Base-by-base conservation (phyloP, 2,888 invertebrate species). In the Hirudinaria manillensis region DNA sequence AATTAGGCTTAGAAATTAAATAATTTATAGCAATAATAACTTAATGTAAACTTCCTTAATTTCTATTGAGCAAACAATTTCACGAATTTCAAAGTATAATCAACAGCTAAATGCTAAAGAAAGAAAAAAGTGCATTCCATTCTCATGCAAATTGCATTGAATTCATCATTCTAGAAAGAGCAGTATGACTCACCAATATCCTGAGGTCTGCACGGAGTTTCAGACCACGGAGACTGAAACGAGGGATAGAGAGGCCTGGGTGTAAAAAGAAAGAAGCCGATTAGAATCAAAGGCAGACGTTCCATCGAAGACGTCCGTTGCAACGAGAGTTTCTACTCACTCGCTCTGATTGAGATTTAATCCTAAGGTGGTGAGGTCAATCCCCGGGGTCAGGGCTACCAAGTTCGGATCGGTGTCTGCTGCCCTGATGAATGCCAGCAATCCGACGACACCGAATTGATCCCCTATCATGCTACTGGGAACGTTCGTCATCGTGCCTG, bases 181-280 rank as follows among this genome's bases (percentile, higher is more conserved):
- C 45, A 16, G 45, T 1, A 1, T 16, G 16, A 45, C 21, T 79
- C 78, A 85, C 85, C 86, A 87, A 98, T 93, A 87, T 99, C 99
- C 88, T 98, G 97, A 82, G 97, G 94, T 88, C 98, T 90, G 89
- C 96, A 95, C 75, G 98, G 94, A 85, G 92, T 91, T 86, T 98
- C 98, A 84, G 95, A 93, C 94, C 97, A 99, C 24, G 99, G 99
- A 78, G 98, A 99, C 83, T 94, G 96, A 87, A 99, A 99, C 83
- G 93, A 96, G 85, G 94, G 94, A 89, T 97, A 97, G 82, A 99
- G 89, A 88, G 94, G 84, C 78, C 85, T 85, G 82, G 51, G 81
- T 81, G 2, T 6, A 27, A 45, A 74, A 45, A 45, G 3, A 45
- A 45, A 16, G 45, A 10, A 16, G 16, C 2, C 4, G 29, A 27